A percentile compares a stretch with the other conserved stretches of the same genome.
These are phyloP conservation scores for Aleiodes sp. DNA, from an alignment of 1,140 invertebrate genomes.

Conservation along the genomic window DNA sequence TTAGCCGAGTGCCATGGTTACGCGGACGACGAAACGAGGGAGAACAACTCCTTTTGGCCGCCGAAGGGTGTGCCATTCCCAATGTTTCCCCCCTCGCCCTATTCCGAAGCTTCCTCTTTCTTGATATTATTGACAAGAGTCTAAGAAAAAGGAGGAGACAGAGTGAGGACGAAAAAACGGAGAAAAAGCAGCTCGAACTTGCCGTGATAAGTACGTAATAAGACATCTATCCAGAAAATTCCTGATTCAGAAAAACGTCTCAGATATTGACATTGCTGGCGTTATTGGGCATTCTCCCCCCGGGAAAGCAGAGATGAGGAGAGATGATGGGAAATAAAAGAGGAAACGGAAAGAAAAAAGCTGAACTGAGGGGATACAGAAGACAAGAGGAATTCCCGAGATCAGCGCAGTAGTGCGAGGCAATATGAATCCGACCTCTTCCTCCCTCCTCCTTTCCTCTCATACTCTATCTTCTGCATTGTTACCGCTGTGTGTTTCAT, in stretches of 20 bases:
- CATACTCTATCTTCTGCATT: conserved; percentile 35
- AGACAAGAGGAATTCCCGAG: background rate
- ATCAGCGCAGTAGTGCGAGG: conserved; percentile 11
- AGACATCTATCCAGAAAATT: background rate
- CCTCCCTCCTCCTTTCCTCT: conserved; percentile 27
- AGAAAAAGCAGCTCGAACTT: background rate
- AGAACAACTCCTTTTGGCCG: conserved; percentile 64
- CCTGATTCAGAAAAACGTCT: conserved; percentile 5
- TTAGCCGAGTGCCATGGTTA: conserved; percentile 64
- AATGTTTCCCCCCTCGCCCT: background rate
- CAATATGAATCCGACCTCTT: conserved; percentile 26
- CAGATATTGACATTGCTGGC: conserved; percentile 12
- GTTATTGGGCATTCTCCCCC: background rate
- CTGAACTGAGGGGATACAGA: conserved; percentile 1
- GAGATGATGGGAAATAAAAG: background rate
- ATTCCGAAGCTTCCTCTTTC: background rate
- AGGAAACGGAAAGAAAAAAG: no score
- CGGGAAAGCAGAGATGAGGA: conserved; percentile 4
- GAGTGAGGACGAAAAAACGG: background rate
- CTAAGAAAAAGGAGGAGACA: conserved; percentile 2
- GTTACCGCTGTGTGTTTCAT: conserved; percentile 12
- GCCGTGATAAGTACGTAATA: conserved; percentile 11
- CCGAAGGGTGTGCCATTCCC: conserved; percentile 47
- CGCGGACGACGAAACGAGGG: conserved; percentile 33
- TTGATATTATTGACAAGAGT: conserved; percentile 22